Conservation (phyloP, 2,888 invertebrate species). For the Neria commutata region DNA sequence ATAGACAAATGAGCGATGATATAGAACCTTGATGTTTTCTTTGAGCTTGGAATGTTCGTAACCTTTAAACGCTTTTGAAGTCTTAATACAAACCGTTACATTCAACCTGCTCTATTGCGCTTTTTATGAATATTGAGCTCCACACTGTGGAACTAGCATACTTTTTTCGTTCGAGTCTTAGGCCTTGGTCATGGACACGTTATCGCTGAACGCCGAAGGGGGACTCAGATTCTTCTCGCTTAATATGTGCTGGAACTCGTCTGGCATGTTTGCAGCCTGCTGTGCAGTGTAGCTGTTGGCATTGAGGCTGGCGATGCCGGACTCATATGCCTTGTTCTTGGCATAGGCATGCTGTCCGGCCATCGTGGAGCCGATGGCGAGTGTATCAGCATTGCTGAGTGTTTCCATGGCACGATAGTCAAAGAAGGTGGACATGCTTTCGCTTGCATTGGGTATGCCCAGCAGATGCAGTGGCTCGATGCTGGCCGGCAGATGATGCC, state of each 20-base stretch:
- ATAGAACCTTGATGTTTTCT: too few species aligned
- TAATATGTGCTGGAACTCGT: slow-evolving; percentile 47
- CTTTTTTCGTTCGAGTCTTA: too few species aligned
- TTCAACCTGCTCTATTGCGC: too few species aligned
- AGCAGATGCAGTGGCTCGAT: slow-evolving; percentile 52
- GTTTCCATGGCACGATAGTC: slow-evolving; percentile 56
- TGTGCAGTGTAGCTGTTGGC: slow-evolving; percentile 21
- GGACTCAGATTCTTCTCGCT: slow-evolving; percentile 55
- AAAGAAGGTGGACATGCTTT: slow-evolving; percentile 43
- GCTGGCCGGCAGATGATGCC: slow-evolving; percentile 47
- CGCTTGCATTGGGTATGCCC: slow-evolving; percentile 44
- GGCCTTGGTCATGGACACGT: slow-evolving; percentile 33
- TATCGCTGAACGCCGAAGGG: slow-evolving; percentile 64
- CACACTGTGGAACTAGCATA: too few species aligned
- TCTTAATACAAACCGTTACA: too few species aligned
- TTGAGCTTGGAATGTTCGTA: too few species aligned
- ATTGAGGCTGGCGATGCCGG: slow-evolving; percentile 30
- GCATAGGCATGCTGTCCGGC: slow-evolving; percentile 42
- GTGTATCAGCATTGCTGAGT: slow-evolving; percentile 54
- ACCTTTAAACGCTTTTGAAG: too few species aligned
- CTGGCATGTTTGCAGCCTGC: slow-evolving; percentile 28
- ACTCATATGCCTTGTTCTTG: slow-evolving; percentile 35
- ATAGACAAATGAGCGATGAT: too few species aligned
- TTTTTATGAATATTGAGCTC: too few species aligned
- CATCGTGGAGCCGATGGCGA: slow-evolving; percentile 52